Evolutionary conservation across 2,888 invertebrate species (phyloP), one percentile per base, ranked within the genome.

Genomic region (Cerastoderma edule): DNA sequence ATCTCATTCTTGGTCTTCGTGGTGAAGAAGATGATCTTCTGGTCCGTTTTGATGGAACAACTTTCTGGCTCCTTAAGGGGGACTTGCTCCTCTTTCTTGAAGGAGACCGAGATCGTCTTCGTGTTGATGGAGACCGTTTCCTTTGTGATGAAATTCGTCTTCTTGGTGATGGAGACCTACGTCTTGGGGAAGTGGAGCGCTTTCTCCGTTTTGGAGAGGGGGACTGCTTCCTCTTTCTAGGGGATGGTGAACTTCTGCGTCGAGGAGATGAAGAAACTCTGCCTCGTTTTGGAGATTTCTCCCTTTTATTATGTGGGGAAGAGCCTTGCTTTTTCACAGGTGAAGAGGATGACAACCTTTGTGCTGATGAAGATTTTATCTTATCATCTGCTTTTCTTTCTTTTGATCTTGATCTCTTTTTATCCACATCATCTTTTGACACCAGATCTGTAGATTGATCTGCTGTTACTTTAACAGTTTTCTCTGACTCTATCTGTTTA

Each of bases 261-360:
- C 60, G 64, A 35, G 75, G 75, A 64, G 80, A 83, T 69, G 75
- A 72, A 57, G 80, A 83, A 65, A 75, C 72, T 32, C 24, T 50
- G 27, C 67, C 30, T 4, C 39, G 35, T 2, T 16, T 28, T 0
- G 54, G 44, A 16, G 67, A 54, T 16, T 32, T 48, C 16, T 27
- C 22, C 30, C 48, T 65, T 19, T 27, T 65, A 10, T 39, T 33
- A 16, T 8, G 8, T 22, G 50, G 22, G 2, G 50, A 50, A 6
- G 16, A 22, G 10, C 24, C 35, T 19, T 33, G 48, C n/a, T 16
- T 44, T 6, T 46, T 46, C 1, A 28, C 32, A 2, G 65, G 65
- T 13, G 65, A 65, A 16, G 70, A 70, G 30, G 48, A 22, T 35
- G 70, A 70, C 30, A 22, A 35, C n/a, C 46, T 60, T 57, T 22